These are phyloP conservation scores for Alentia gelatinosa DNA, from an alignment of 2,888 invertebrate genomes.

Conservation along the genomic window DNA sequence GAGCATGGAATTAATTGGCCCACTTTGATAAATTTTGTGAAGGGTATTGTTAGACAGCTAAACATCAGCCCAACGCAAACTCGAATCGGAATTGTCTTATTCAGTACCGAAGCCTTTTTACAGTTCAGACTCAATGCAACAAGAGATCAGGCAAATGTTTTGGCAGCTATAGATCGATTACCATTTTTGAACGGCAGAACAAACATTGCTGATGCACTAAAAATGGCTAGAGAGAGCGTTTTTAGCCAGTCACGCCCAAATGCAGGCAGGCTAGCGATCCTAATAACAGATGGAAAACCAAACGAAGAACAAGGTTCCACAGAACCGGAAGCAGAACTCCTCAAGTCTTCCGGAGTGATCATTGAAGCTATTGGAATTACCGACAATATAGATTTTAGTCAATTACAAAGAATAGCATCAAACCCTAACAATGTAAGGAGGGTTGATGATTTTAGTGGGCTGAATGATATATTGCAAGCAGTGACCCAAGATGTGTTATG, in stretches of 20 bases:
- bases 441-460: not conserved
- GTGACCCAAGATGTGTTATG: not conserved
- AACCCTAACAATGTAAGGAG: not conserved
- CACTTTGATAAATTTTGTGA: not conserved
- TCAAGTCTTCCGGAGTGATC: not conserved
- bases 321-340: not conserved
- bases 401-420: not conserved
- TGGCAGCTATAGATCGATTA: not conserved
- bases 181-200: not conserved
- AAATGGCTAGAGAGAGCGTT: not conserved
- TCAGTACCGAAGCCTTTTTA: not conserved
- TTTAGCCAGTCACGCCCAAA: not conserved
- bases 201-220: conserved; percentile 7
- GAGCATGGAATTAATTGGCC: not conserved
- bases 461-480: not conserved
- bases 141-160: not conserved
- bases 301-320: not conserved
- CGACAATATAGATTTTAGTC: not conserved
- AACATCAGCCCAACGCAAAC: not conserved
- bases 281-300: conserved; percentile 8
- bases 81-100: not conserved
- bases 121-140: not conserved
- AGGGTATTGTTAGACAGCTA: not conserved
- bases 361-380: conserved; percentile 32
- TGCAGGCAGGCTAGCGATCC: not conserved